Evolutionary conservation across 53 echinoderm and acorn worm species (phyloP).

Genomic region (Arbacia lixula): DNA sequence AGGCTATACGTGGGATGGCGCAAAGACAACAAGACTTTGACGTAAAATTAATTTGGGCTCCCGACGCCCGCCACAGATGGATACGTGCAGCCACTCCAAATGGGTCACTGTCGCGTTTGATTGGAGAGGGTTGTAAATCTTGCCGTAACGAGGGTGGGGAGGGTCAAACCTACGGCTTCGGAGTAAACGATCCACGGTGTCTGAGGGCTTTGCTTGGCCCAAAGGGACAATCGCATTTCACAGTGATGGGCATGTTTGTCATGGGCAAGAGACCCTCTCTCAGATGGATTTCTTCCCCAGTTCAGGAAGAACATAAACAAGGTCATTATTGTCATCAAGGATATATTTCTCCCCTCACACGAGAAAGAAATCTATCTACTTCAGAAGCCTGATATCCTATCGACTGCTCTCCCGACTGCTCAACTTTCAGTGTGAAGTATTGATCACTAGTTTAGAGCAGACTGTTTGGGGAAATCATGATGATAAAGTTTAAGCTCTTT

Average conservation of each 20-base stretch:
- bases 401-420: too few relatives aligned
- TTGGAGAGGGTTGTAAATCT: constrained; percentile 25
- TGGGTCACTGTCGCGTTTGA: constrained; percentile 16
- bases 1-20: constrained; percentile 3
- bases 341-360: too few relatives aligned
- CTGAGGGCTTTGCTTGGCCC: not conserved
- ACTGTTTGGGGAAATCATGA: too few relatives aligned
- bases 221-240: not conserved
- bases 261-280: not conserved
- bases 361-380: too few relatives aligned
- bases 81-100: constrained; percentile 21
- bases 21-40: not conserved
- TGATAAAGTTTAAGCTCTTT: too few relatives aligned
- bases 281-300: constrained; percentile 8
- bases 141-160: constrained; percentile 15
- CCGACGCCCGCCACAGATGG: constrained; percentile 6
- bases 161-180: not conserved
- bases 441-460: too few relatives aligned
- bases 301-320: too few relatives aligned
- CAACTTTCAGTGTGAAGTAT: too few relatives aligned
- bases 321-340: too few relatives aligned
- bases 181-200: not conserved
- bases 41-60: constrained; percentile 10
- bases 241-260: not conserved
- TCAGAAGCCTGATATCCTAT: too few relatives aligned